These are phyloP conservation scores for Sycophila sp. DNA, from an alignment of 1,140 invertebrate genomes.

Conservation along the genomic window DNA sequence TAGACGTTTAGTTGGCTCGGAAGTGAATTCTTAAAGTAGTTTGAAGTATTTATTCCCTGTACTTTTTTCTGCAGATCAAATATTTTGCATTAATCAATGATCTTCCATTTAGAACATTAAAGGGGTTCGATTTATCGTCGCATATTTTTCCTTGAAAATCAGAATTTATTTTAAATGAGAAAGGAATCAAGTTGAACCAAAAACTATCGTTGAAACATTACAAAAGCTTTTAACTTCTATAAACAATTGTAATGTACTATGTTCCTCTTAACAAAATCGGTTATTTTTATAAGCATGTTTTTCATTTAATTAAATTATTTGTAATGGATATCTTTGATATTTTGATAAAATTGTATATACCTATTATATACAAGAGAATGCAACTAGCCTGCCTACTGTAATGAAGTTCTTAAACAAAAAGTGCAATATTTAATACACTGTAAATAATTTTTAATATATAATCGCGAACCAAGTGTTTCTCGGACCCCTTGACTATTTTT, in stretches of 20 bases:
- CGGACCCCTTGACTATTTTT: slow-evolving; percentile 15
- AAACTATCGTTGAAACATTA: too few relatives aligned
- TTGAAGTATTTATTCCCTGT: slow-evolving; percentile 8
- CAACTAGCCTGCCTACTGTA: neutral
- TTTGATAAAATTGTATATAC: too few relatives aligned
- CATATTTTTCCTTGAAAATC: too few relatives aligned
- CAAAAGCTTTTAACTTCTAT: too few relatives aligned
- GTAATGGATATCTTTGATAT: too few relatives aligned
- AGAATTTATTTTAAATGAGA: too few relatives aligned
- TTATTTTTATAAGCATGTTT: too few relatives aligned
- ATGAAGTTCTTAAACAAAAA: neutral
- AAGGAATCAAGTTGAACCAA: too few relatives aligned
- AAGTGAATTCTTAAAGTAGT: slow-evolving; percentile 14
- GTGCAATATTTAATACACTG: neutral
- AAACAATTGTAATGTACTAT: too few relatives aligned
- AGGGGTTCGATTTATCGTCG: slow-evolving; percentile 19
- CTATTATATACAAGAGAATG: neutral
- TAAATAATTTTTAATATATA: neutral
- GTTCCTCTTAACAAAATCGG: too few relatives aligned
- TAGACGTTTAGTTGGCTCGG: slow-evolving; percentile 17
- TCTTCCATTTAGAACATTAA: slow-evolving; percentile 17
- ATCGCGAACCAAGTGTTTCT: neutral
- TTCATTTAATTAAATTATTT: too few relatives aligned
- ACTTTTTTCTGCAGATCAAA: neutral
- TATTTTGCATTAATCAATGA: too few relatives aligned